Percentiles rank a stretch among this genome's conserved stretches.
phyloP scores from a whole-genome alignment of 1,140 invertebrate genomes.

The Caenorhabditis inopinata region DNA sequence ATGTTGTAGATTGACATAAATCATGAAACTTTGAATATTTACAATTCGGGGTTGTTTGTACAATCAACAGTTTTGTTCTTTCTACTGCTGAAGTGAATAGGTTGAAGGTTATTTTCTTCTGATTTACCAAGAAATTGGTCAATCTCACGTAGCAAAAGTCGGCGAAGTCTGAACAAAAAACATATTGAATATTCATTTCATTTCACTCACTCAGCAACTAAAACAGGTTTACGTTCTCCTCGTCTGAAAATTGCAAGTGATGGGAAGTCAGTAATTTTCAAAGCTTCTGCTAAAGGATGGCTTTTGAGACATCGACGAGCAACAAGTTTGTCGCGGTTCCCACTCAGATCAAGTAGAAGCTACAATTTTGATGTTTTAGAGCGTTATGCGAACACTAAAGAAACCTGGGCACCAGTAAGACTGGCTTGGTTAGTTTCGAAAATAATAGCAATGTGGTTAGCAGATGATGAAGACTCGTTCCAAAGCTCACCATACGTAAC shows the following conservation, averaged over 20 bases:
- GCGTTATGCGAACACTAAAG: background rate
- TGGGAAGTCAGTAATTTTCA: slow-evolving; percentile 52
- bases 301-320: slow-evolving; percentile 47
- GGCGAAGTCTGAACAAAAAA: slow-evolving; percentile 44
- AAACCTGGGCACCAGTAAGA: slow-evolving; percentile 49
- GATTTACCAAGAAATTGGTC: slow-evolving; percentile 46
- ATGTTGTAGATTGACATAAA: slow-evolving; percentile 4
- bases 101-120: slow-evolving; percentile 9
- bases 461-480: slow-evolving; percentile 36
- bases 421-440: slow-evolving; percentile 47
- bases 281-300: slow-evolving; percentile 49
- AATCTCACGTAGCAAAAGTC: slow-evolving; percentile 46
- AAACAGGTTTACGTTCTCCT: slow-evolving; percentile 45
- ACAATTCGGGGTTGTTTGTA: slow-evolving; percentile 47
- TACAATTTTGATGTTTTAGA: slow-evolving; percentile 36
- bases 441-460: slow-evolving; percentile 47
- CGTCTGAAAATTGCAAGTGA: slow-evolving; percentile 50
- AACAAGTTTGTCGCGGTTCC: slow-evolving; percentile 42
- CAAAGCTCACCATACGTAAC: slow-evolving; percentile 51
- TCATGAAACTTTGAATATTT: background rate
- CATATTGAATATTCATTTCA: background rate
- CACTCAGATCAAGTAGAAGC: slow-evolving; percentile 49
- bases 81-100: slow-evolving; percentile 40
- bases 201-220: slow-evolving; percentile 45
- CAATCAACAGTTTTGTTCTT: slow-evolving; percentile 47